Base-by-base conservation (phyloP, 1,140 invertebrate species). In the Hycleus phaleratus region DNA sequence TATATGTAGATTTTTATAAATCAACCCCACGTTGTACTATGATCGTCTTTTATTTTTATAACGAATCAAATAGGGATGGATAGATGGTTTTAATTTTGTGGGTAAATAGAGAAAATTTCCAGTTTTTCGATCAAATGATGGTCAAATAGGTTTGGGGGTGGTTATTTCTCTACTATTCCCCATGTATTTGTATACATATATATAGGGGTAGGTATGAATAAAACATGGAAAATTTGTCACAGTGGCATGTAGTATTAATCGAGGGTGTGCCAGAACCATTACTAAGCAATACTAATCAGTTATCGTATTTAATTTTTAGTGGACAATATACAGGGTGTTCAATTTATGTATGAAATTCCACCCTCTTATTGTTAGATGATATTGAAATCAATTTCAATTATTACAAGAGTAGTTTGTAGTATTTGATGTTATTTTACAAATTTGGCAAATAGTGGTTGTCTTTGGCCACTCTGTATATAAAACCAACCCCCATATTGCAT, bases 201-300 rank as follows among this genome's bases (percentile, higher is more conserved):
- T 12, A 46, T 44, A 46, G 46, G 39, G 45, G 54, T 32, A 39
- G 45, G 32, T 46, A 60, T 60, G 59, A 60, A 60, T 60, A 60
- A 60, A 60, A 60, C 59, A 60, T 60, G 52, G 55, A 55, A 56
- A 56, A 60, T 60, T 60, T 60, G 59, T 60, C 59, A 60, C 53
- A 54, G 49, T 56, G 48, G 47, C 53, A 45, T 60, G 59, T 60
- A 48, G 59, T 56, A 60, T 56, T 60, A 56, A 56, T 56, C 43
- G 59, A 60, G 59, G 59, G 59, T 56, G 59, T 60, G 59, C 40
- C 53, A 25, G 12, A 60, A 49, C 53, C 59, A 56, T 60, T 60
- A 60, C 38, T 55, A 46, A 11, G 52, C 39, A 60, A 60, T 55
- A 50, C 59, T 60, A 60, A 60, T 60, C 59, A 50, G 59, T 60